Conservation (phyloP, 2,888 invertebrate genomes). For the Diadegma fenestrale region DNA sequence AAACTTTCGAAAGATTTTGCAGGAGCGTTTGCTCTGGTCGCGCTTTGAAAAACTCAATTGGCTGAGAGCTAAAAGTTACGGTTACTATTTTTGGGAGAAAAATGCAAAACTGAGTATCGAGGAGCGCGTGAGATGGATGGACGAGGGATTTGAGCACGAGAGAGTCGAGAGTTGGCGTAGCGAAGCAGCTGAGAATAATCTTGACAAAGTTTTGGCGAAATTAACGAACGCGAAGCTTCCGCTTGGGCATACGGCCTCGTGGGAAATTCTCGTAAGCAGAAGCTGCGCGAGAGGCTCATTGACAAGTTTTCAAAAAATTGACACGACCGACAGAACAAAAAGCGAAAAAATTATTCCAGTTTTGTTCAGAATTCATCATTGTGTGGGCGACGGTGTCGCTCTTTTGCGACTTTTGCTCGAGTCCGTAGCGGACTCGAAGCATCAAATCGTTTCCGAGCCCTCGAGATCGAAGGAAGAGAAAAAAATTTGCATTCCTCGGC, state of each 20-base stretch:
- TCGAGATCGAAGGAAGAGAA: neutral
- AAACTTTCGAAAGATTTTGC: conserved; percentile 70
- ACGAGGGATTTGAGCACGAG: conserved; percentile 79
- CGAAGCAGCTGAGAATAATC: conserved; percentile 78
- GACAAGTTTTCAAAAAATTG: conserved; percentile 69
- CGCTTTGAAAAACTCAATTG: conserved; percentile 84
- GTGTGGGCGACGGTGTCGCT: conserved; percentile 86
- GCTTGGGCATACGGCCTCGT: conserved; percentile 85
- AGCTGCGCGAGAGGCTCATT: conserved; percentile 69
- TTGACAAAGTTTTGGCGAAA: conserved; percentile 84
- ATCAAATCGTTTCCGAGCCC: neutral
- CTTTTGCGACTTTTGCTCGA: conserved; percentile 85
- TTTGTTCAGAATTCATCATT: conserved; percentile 86
- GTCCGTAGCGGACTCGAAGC: conserved; percentile 83
- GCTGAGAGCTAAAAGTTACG: conserved; percentile 84
- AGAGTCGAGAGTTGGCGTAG: conserved; percentile 75
- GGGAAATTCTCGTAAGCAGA: conserved; percentile 86
- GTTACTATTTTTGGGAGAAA: conserved; percentile 86
- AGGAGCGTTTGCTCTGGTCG: conserved; percentile 69
- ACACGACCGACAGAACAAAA: conserved; percentile 64
- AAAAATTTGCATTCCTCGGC: conserved; percentile 46
- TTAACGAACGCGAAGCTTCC: conserved; percentile 85
- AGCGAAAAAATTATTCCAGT: conserved; percentile 82
- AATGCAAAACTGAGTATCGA: conserved; percentile 82
- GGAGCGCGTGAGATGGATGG: conserved; percentile 85